Evolutionary conservation across 2,113 vertebrate species (phyloP).

Genomic region (Alosa alosa): DNA sequence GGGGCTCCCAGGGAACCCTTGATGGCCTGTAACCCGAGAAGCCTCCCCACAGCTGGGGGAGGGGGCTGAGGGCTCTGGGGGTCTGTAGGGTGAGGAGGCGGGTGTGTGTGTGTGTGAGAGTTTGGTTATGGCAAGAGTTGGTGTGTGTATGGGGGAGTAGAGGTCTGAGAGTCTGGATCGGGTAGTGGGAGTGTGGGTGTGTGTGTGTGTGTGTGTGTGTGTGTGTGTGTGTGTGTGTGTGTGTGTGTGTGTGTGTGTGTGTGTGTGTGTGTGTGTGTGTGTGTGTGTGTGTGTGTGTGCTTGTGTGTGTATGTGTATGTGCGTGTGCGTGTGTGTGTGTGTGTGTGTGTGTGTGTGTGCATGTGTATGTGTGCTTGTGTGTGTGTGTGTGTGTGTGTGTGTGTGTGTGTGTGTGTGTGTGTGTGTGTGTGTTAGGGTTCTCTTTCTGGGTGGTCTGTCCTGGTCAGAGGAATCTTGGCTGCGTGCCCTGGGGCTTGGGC

Average conservation of each 20-base stretch:
- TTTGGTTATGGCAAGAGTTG: not conserved
- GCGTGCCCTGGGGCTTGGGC: constrained; percentile 55
- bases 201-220: not conserved
- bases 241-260: not conserved
- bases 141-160: not conserved
- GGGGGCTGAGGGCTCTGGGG: not conserved
- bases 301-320: not conserved
- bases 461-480: constrained; percentile 52
- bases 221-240: not conserved
- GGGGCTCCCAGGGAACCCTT: constrained; percentile 55
- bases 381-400: not conserved
- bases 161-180: not conserved
- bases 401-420: not conserved
- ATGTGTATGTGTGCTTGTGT: not conserved
- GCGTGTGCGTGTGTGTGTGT: not conserved
- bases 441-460: constrained; percentile 65
- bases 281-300: not conserved
- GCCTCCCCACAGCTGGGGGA: not conserved
- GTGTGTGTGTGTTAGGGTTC: not conserved
- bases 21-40: constrained; percentile 63
- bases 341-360: no score
- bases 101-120: not conserved
- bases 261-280: not conserved
- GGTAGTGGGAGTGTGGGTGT: not conserved
- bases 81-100: not conserved